Evolutionary conservation across 1,140 invertebrate species (phyloP), one percentile per base, ranked within the genome.

Genomic region (Drosophila equinoxialis): DNA sequence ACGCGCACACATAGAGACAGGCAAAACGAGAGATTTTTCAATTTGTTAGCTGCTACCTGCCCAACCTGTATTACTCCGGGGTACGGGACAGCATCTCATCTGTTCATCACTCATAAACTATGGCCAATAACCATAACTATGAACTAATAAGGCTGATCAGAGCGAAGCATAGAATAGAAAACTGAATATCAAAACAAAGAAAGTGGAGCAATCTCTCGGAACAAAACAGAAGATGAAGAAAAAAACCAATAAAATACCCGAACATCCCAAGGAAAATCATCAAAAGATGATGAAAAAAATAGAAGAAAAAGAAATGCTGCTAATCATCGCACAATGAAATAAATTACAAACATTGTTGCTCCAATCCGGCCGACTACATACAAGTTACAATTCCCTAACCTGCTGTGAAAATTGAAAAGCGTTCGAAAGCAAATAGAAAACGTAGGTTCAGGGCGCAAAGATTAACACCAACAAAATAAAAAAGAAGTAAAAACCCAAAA

Each of bases 291-390:
- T n/a, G n/a, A n/a, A n/a, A n/a, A n/a, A n/a, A n/a, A n/a, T n/a
- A n/a, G 33, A 37, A 1, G 35, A 37, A 37, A 37, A 67, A 83
- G 74, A 89, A 89, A 90, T 90, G 85, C 78, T 90, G 84, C 84
- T 89, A 89, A 89, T 89, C 84, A 89, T 89, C 78, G 81, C 59
- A 89, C 84, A 89, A 89, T 90, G 85, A 89, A 89, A 89, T 89
- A 89, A 89, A 89, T 89, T 90, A 89, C 81, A 90, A 90, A 89
- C 85, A 89, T 89, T 89, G 83, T 87, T 84, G 69, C 45, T 14
- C 14, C 8, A 14, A 51, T 1, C 8, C 45, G 17, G 17, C 35
- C 1, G 45, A 17, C 17, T 17, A 14, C 23, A 26, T 8, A 6
- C 45, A 17, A 35, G 23, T 55, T 39, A 23, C 42, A 58, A 13